Conservation (phyloP, 2,888 invertebrate genomes). For the Osmoderma eremita region DNA sequence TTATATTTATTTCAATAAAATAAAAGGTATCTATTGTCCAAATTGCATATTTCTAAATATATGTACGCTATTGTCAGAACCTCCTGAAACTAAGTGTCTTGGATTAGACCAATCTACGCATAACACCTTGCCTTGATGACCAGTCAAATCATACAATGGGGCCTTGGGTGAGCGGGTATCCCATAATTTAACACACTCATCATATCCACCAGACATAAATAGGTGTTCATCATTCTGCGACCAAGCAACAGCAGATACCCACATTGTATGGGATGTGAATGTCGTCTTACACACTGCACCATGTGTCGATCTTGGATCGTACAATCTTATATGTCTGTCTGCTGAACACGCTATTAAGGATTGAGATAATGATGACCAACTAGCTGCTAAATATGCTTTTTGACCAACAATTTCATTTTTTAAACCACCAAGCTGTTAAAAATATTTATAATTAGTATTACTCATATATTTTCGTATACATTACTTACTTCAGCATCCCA, state of each 20-base stretch:
- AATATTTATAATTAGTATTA: conserved; percentile 41
- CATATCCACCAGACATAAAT: conserved; percentile 94
- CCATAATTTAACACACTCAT: conserved; percentile 93
- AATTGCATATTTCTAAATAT: conserved; percentile 73
- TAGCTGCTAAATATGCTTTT: conserved; percentile 89
- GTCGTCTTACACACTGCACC: conserved; percentile 87
- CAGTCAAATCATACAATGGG: conserved; percentile 90
- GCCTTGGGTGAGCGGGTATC: conserved; percentile 92
- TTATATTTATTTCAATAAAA: conserved; percentile 11
- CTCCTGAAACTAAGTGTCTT: conserved; percentile 87
- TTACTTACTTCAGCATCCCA: conserved; percentile 84
- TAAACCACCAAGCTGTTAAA: conserved; percentile 73
- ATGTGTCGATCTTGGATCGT: conserved; percentile 90
- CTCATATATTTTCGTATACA: neutral
- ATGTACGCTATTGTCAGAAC: conserved; percentile 92
- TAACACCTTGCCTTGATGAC: conserved; percentile 93
- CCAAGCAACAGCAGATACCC: conserved; percentile 94
- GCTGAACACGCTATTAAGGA: conserved; percentile 87
- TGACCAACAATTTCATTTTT: conserved; percentile 87
- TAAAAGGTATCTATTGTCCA: conserved; percentile 7
- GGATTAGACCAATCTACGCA: conserved; percentile 95
- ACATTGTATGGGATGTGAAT: conserved; percentile 88
- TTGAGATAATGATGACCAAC: conserved; percentile 82
- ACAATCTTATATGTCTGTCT: conserved; percentile 89
- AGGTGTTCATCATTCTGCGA: conserved; percentile 81